Conservation (phyloP, 2,797 vertebrate species). For the Crax fasciolata region DNA sequence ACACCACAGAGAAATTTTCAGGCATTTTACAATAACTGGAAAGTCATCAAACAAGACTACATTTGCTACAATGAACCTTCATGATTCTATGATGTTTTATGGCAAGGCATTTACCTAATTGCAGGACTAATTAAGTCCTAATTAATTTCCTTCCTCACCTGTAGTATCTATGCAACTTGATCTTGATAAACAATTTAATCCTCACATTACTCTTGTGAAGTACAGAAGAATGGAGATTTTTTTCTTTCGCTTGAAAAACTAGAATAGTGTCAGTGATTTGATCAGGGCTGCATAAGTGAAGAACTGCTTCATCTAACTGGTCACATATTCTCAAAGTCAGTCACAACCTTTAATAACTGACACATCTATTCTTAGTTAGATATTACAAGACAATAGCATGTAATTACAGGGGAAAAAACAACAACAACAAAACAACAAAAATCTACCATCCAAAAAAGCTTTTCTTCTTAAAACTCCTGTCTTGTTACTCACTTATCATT, state of each 20-base stretch:
- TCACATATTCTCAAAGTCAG: not conserved
- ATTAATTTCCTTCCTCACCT: not conserved
- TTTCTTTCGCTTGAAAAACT: not conserved
- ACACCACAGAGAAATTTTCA: slow-evolving; percentile 47
- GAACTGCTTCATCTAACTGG: not conserved
- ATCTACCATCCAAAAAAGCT: not conserved
- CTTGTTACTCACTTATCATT: not conserved
- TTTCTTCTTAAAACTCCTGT: not conserved
- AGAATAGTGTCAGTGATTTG: not conserved
- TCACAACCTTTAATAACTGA: not conserved
- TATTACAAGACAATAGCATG: not conserved
- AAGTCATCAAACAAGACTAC: slow-evolving; percentile 40
- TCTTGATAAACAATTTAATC: not conserved
- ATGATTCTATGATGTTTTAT: not conserved
- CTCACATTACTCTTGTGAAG: not conserved
- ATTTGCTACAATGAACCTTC: slow-evolving; percentile 19
- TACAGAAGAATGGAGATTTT: not conserved
- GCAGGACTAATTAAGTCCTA: not conserved
- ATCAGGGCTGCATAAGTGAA: not conserved
- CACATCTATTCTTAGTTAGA: not conserved
- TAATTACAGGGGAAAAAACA: not conserved
- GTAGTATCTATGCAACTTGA: not conserved
- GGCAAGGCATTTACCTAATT: not conserved
- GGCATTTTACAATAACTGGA: slow-evolving; percentile 61
- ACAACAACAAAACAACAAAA: too few relatives aligned